Evolutionary conservation across 2,888 invertebrate species (phyloP).

Genomic region (Leuctra nigra): DNA sequence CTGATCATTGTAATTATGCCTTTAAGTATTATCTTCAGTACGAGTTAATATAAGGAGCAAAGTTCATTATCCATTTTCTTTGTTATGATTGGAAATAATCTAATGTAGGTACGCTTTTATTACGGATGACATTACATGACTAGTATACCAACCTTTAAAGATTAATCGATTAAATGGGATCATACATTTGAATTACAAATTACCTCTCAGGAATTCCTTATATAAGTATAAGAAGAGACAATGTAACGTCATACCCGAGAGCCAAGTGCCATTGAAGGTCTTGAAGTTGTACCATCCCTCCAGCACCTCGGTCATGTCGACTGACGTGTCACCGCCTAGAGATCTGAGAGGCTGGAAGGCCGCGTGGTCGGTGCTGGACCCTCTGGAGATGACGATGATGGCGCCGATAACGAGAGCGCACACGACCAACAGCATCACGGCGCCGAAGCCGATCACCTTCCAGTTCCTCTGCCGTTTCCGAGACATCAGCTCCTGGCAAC

Average conservation of each 20-base stretch:
- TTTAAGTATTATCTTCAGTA: too few relatives aligned
- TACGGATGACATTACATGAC: too few relatives aligned
- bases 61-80: too few relatives aligned
- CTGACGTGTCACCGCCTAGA: slow-evolving; percentile 35
- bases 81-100: too few relatives aligned
- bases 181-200: too few relatives aligned
- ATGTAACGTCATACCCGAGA: slow-evolving; percentile 71
- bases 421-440: slow-evolving; percentile 48
- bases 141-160: too few relatives aligned
- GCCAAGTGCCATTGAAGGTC: slow-evolving; percentile 76
- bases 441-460: slow-evolving; percentile 49
- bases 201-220: too few relatives aligned
- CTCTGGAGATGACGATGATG: slow-evolving; percentile 45
- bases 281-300: slow-evolving; percentile 57
- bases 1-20: too few relatives aligned
- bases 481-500: slow-evolving; percentile 55
- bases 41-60: too few relatives aligned
- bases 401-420: slow-evolving; percentile 56
- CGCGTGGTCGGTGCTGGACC: slow-evolving; percentile 15
- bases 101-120: too few relatives aligned
- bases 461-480: slow-evolving; percentile 47
- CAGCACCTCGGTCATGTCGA: slow-evolving; percentile 65
- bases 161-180: too few relatives aligned
- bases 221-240: too few relatives aligned
- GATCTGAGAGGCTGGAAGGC: slow-evolving; percentile 7